Percentiles rank a stretch among this genome's conserved stretches.
Conservation (phyloP, 1,140 invertebrate species). For the Caenorhabditis inopinata region DNA sequence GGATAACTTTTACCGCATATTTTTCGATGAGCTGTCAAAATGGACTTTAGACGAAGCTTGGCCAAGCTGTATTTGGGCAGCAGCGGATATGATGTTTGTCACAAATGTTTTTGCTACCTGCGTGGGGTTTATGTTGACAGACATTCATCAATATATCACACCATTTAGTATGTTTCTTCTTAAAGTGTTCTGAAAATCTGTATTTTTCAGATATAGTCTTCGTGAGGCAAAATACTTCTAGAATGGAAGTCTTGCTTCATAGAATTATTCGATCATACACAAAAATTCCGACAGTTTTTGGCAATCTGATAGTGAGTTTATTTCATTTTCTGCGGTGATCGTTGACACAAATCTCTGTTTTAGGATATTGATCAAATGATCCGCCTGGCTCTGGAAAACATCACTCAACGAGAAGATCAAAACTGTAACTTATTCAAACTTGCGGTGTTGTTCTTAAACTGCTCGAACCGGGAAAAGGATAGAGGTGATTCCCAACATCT, state of each 20-base stretch:
- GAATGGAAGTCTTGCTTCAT: neutral
- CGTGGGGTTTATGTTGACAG: neutral
- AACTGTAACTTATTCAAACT: neutral
- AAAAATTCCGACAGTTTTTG: neutral
- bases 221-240: neutral
- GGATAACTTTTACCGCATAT: neutral
- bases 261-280: neutral
- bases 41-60: neutral
- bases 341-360: neutral
- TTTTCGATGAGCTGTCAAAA: neutral
- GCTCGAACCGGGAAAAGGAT: neutral
- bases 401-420: neutral
- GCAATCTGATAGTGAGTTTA: neutral
- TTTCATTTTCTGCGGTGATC: neutral
- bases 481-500: neutral
- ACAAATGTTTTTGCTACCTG: neutral
- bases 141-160: constrained; percentile 3
- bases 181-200: neutral
- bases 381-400: neutral
- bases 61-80: neutral
- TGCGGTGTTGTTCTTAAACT: neutral
- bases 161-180: neutral
- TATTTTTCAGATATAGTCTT: constrained; percentile 2
- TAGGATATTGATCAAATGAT: constrained; percentile 20
- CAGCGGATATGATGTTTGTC: constrained; percentile 16